Percentiles rank a stretch among this genome's conserved stretches.
Evolutionary conservation across 2,888 invertebrate genomes (phyloP).

Genomic region (Ichneumoninae sp.): DNA sequence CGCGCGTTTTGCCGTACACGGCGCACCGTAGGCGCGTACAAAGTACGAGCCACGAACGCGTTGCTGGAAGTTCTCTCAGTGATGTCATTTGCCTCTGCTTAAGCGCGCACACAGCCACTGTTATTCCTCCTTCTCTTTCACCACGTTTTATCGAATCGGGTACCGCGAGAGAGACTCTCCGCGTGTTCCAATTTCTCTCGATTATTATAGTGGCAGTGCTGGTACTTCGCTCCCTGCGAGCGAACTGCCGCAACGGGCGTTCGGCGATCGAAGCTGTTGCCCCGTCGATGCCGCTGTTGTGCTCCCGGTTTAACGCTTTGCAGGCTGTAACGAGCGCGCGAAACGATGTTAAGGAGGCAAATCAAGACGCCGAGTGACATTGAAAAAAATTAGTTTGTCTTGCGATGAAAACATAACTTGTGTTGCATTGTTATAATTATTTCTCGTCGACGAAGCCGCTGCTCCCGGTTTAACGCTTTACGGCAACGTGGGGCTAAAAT

Average conservation of each 20-base stretch:
- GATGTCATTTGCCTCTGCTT: constrained; percentile 15
- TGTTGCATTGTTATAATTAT: not conserved
- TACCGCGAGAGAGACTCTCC: not conserved
- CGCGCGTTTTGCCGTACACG: not conserved
- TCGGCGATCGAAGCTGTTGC: not conserved
- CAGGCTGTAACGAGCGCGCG: constrained; percentile 16
- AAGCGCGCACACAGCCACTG: not conserved
- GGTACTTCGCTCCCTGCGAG: not conserved
- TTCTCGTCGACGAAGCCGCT: not conserved
- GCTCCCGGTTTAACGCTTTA: not conserved
- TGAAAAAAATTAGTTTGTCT: not conserved
- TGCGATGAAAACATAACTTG: not conserved
- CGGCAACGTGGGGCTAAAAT: not conserved
- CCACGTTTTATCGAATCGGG: constrained; percentile 6
- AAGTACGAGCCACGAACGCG: not conserved
- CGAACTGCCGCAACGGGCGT: not conserved
- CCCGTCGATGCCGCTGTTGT: not conserved
- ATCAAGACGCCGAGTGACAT: not conserved
- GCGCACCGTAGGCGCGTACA: not conserved
- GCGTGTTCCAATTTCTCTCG: constrained; percentile 44
- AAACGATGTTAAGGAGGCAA: constrained; percentile 5
- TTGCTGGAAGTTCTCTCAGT: not conserved
- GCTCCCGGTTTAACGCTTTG: not conserved
- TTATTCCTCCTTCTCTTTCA: constrained; percentile 23
- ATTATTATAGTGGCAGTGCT: constrained; percentile 18